Percentiles rank a stretch among this genome's conserved stretches.
phyloP scores from a whole-genome alignment of 2,797 vertebrate species.

The Chiloscyllium punctatum region DNA sequence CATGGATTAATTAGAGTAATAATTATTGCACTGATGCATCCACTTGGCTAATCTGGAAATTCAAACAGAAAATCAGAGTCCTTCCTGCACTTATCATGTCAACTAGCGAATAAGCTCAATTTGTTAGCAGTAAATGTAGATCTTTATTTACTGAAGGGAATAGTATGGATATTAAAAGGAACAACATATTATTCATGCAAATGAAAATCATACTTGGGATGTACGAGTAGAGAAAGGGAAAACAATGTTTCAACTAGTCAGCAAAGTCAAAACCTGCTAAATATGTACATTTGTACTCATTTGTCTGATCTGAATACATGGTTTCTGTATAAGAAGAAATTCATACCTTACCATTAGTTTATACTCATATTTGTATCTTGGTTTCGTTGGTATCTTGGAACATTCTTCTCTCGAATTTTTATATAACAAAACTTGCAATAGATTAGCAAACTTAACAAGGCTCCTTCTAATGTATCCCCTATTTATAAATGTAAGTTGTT shows the following conservation, averaged over 20 bases:
- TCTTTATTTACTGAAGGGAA: background rate
- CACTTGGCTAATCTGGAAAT: background rate
- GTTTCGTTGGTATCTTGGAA: background rate
- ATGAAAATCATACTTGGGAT: background rate
- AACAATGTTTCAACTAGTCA: background rate
- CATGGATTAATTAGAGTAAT: background rate
- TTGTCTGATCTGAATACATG: background rate
- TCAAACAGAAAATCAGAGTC: background rate
- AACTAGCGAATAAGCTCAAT: background rate
- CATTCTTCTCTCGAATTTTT: background rate
- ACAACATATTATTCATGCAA: background rate
- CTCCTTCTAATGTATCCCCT: background rate
- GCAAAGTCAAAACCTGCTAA: background rate
- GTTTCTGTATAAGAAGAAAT: background rate
- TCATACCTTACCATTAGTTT: background rate
- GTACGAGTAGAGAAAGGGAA: background rate
- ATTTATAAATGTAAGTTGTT: background rate
- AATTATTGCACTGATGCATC: background rate
- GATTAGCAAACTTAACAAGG: background rate
- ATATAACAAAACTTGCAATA: background rate
- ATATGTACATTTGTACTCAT: slow-evolving; percentile 27
- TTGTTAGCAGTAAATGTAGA: background rate
- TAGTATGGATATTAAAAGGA: background rate
- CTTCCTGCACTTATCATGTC: background rate
- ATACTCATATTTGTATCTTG: background rate